phyloP scores from a whole-genome alignment of 2,797 vertebrate genomes.

The Siniperca undulata region DNA sequence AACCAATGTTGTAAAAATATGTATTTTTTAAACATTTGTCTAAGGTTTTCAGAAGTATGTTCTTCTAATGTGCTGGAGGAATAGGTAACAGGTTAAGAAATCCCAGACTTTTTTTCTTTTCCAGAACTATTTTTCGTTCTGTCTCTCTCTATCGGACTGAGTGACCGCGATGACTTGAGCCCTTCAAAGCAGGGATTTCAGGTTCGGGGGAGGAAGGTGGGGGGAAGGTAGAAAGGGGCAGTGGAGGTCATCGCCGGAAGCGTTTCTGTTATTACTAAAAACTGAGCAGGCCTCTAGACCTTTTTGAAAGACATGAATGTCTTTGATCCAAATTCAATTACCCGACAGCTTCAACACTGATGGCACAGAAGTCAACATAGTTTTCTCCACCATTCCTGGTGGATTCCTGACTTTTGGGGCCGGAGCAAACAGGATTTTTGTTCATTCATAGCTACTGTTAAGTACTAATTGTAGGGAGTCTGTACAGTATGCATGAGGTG shows the following conservation, averaged over 20 bases:
- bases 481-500: constrained; percentile 39
- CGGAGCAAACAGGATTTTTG: neutral
- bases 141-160: constrained; percentile 47
- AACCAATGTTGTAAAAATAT: neutral
- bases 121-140: constrained; percentile 30
- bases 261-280: constrained; percentile 83
- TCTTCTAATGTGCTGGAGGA: constrained; percentile 14
- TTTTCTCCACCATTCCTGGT: constrained; percentile 32
- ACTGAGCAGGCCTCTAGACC: constrained; percentile 70
- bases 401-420: constrained; percentile 35
- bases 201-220: constrained; percentile 10
- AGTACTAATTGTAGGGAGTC: constrained; percentile 9
- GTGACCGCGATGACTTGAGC: constrained; percentile 36
- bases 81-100: constrained; percentile 31
- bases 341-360: constrained; percentile 39
- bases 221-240: constrained; percentile 38
- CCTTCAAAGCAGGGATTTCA: constrained; percentile 64
- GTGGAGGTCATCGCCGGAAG: constrained; percentile 75
- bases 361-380: constrained; percentile 15
- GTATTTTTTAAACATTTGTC: neutral
- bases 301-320: constrained; percentile 67
- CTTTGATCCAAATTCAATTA: constrained; percentile 83
- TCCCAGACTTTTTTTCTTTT: constrained; percentile 5
- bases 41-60: neutral
- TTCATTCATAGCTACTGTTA: constrained; percentile 15